Conservation (phyloP, 2,113 vertebrate genomes). For the Gallinago jamesoni region DNA sequence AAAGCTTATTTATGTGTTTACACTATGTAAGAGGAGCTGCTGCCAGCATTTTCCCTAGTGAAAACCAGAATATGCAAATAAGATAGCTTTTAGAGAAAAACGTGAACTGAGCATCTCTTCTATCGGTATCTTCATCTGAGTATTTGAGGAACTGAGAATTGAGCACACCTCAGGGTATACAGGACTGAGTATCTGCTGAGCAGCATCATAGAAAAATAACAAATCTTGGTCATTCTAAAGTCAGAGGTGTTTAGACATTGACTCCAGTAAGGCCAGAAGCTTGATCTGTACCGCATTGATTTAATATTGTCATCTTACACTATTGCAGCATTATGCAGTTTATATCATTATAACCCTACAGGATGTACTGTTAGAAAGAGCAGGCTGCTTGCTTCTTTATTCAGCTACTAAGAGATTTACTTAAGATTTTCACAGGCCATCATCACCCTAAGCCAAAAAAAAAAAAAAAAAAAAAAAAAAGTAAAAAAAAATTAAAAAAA, state of each 20-base stretch:
- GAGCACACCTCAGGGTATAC: fast-evolving
- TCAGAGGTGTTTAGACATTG: background rate
- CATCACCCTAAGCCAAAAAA: background rate
- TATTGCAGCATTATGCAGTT: background rate
- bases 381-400: background rate
- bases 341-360: background rate
- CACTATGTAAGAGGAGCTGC: background rate
- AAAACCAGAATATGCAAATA: conserved; percentile 20
- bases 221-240: background rate
- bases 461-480: no score
- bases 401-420: background rate
- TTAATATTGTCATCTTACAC: background rate
- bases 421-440: background rate
- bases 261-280: background rate
- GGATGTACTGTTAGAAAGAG: background rate
- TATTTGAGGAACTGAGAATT: background rate
- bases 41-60: conserved; percentile 39
- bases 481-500: background rate
- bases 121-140: background rate
- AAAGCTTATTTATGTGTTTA: conserved; percentile 58
- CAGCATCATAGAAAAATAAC: background rate
- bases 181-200: background rate
- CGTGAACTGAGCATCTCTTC: background rate
- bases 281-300: background rate
- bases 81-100: conserved; percentile 11